These are phyloP conservation scores for Actinostola sp. DNA, from an alignment of 92 coral and sea anemone genomes.

Conservation along the genomic window DNA sequence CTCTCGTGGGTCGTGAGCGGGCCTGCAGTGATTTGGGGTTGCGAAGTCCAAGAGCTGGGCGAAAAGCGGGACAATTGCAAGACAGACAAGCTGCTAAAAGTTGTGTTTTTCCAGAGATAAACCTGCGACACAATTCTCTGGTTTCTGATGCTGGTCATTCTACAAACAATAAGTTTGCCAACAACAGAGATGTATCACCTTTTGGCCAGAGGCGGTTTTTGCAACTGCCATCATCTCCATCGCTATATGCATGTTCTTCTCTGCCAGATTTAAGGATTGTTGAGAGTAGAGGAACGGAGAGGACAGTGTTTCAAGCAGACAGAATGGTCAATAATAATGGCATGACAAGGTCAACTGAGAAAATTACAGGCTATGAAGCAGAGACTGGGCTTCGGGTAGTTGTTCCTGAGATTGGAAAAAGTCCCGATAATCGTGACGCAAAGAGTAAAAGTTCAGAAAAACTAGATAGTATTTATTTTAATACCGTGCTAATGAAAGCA, in stretches of 20 bases:
- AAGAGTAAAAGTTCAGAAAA: slow-evolving; percentile 11
- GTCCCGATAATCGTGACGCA: slow-evolving; percentile 12
- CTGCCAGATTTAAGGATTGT: slow-evolving; percentile 41
- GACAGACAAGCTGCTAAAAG: background rate
- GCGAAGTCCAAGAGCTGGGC: background rate
- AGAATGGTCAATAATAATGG: background rate
- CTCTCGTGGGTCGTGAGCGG: slow-evolving; percentile 6
- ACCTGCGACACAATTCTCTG: slow-evolving; percentile 27
- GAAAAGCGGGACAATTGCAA: background rate
- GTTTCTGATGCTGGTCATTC: slow-evolving; percentile 26
- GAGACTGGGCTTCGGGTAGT: slow-evolving; percentile 7
- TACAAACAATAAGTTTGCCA: background rate
- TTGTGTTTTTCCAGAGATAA: slow-evolving; percentile 53
- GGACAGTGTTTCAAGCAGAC: background rate
- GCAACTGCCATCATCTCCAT: slow-evolving; percentile 1
- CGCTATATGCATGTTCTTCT: slow-evolving; percentile 44
- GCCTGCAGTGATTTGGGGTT: slow-evolving; percentile 11
- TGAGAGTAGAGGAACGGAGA: background rate
- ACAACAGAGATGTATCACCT: background rate
- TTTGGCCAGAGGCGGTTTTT: background rate
- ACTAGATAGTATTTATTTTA: slow-evolving; percentile 49
- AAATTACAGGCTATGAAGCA: slow-evolving; percentile 8
- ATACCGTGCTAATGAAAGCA: slow-evolving; percentile 67
- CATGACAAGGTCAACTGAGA: background rate
- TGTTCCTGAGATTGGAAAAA: background rate